Base-by-base conservation (phyloP, 2,113 vertebrate species). In the Oophaga pumilio region DNA sequence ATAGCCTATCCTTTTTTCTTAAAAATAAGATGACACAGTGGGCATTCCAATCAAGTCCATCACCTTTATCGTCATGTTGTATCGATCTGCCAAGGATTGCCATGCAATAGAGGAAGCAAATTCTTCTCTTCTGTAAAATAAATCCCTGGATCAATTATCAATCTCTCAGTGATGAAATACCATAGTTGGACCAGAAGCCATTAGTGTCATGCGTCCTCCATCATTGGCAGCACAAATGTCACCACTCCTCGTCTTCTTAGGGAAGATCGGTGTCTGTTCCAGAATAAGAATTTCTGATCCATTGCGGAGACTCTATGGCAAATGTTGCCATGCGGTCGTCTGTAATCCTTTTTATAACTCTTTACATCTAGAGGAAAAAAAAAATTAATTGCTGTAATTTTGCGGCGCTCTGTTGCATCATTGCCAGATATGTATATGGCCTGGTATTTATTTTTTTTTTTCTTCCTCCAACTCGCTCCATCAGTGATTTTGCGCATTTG, bases 371-470 rank as follows among this genome's bases (percentile, higher is more conserved):
- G 18, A 50, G n/a, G n/a, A n/a, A n/a, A n/a, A 50, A 49, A 62
- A 50, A 66, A 50, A 10, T 24, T 43, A 82, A 82, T 82, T n/a
- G 33, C 59, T 50, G 20, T 22, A 82, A 66, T 82, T 64, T 82
- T 66, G 14, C 28, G 7, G 8, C 26, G 28, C 28, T 60, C 18
- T 81, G 26, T 8, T 81, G 57, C 10, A 60, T 14, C 24, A 1
- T n/a, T 82, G 59, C 59, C 80, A 82, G 24, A 66, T 82, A 82
- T 66, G 59, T 82, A 43, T 66, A 28, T 17, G 77, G 22, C 2
- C 76, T 24, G 52, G 11, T 79, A 33, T 43, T 5, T n/a, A n/a
- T n/a, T 78, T 26, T 33, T 18, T 79, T 59, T 66, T 66, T 82
- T 20, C 9, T 11, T 22, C 43, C 1, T 80, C 22, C 33, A 12